Conservation (phyloP, 2,797 vertebrate genomes). For the Enteromius paludinosus region DNA sequence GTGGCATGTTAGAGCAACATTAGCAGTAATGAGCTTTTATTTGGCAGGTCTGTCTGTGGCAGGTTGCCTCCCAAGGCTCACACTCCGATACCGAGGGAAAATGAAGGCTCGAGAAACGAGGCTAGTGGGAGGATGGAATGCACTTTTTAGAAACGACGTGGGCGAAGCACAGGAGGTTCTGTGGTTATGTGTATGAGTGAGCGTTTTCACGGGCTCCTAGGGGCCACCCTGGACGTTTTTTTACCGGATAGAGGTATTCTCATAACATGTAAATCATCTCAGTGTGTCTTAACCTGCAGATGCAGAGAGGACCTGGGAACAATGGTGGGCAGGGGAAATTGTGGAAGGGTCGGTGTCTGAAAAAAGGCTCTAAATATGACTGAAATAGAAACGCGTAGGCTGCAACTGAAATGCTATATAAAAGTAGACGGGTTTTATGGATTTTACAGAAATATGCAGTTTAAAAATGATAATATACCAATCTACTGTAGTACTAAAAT, state of each 20-base stretch:
- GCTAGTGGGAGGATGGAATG: slow-evolving; percentile 79
- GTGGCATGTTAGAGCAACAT: slow-evolving; percentile 82
- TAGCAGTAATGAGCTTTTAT: slow-evolving; percentile 80
- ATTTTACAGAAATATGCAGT: not conserved
- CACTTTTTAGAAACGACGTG: slow-evolving; percentile 72
- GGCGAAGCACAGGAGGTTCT: slow-evolving; percentile 19
- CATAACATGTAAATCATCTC: slow-evolving; percentile 25
- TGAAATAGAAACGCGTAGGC: not conserved
- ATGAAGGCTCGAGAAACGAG: slow-evolving; percentile 44
- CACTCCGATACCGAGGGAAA: slow-evolving; percentile 24
- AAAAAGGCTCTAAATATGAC: slow-evolving; percentile 12
- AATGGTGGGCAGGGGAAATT: not conserved
- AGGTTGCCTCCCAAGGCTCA: slow-evolving; percentile 39
- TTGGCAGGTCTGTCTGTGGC: slow-evolving; percentile 67
- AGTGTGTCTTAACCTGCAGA: slow-evolving; percentile 18
- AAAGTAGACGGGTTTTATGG: not conserved
- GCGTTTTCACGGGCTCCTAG: slow-evolving; percentile 47
- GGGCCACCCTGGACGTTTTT: slow-evolving; percentile 53
- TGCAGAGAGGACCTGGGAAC: slow-evolving; percentile 65
- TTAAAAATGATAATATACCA: not conserved
- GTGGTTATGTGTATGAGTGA: slow-evolving; percentile 14
- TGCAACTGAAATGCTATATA: not conserved
- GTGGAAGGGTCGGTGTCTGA: slow-evolving; percentile 6
- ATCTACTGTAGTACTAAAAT: not conserved
- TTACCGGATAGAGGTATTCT: slow-evolving; percentile 27